A percentile compares a stretch with the other conserved stretches of the same genome.
Conservation (phyloP, 2,888 invertebrate genomes). For the Dryomyza anilis region DNA sequence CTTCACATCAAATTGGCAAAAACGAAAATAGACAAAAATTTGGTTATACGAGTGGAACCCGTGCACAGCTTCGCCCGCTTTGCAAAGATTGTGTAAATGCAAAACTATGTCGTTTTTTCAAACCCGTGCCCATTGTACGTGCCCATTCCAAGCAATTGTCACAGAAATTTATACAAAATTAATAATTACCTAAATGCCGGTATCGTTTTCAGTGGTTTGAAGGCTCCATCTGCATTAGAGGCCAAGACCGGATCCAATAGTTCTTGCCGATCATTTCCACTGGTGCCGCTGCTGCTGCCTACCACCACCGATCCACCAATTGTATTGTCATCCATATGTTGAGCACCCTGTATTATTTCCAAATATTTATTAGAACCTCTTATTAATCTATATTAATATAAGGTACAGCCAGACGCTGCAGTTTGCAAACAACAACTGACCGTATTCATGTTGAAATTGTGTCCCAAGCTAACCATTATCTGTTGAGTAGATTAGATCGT, state of each 20-base stretch:
- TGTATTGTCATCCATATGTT: conserved; percentile 42
- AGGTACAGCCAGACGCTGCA: background rate
- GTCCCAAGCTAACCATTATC: conserved; percentile 41
- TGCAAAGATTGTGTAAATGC: no score
- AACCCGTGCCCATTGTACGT: no score
- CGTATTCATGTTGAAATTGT: conserved; percentile 42
- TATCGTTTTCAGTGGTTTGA: conserved; percentile 54
- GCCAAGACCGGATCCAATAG: conserved; percentile 55
- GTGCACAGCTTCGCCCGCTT: no score
- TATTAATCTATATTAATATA: background rate
- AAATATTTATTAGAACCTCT: background rate
- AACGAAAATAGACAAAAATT: no score
- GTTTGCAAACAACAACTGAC: conserved; percentile 33
- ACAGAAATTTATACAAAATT: conserved; percentile 5
- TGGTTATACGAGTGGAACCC: no score
- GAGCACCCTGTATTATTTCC: conserved; percentile 41
- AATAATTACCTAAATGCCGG: conserved; percentile 53
- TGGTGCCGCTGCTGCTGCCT: conserved; percentile 31
- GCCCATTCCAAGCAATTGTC: no score
- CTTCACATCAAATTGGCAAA: no score
- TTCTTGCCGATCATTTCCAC: conserved; percentile 47
- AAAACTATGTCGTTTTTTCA: background rate
- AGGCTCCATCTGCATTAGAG: conserved; percentile 47
- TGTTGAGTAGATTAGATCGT: no score
- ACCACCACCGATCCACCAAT: conserved; percentile 34